Conservation (phyloP, 2,113 vertebrate genomes). For the Macroglossus sobrinus region DNA sequence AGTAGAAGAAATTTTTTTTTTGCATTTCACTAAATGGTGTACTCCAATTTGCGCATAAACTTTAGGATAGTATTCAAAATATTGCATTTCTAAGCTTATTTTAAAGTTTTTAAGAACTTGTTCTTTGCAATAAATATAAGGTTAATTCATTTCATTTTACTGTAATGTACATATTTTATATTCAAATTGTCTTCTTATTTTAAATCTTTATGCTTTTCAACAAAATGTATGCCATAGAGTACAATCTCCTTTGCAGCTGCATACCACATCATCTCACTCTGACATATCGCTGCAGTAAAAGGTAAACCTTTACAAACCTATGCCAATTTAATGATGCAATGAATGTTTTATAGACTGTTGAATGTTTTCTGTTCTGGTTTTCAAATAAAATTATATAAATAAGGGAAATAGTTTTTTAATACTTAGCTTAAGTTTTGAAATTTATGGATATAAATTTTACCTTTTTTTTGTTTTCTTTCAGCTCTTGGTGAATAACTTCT, state of each 20-base stretch:
- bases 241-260: neutral
- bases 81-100: constrained; percentile 34
- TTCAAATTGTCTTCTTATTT: constrained; percentile 66
- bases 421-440: neutral
- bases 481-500: neutral
- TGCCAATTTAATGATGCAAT: constrained; percentile 54
- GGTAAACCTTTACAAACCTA: neutral
- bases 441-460: neutral
- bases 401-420: neutral
- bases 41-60: neutral
- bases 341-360: constrained; percentile 42
- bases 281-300: neutral
- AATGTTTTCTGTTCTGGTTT: constrained; percentile 57
- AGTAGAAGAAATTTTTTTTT: neutral
- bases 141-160: neutral
- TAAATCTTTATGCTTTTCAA: constrained; percentile 63
- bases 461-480: neutral
- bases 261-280: rapidly evolving
- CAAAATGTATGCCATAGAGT: neutral
- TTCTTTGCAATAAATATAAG: neutral
- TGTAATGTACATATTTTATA: neutral
- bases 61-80: constrained; percentile 41
- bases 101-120: constrained; percentile 21
- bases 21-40: constrained; percentile 42
- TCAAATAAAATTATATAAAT: neutral